Evolutionary conservation across 2,888 invertebrate genomes (phyloP), one percentile per base, ranked within the genome.

Genomic region (Steromphala cineraria): DNA sequence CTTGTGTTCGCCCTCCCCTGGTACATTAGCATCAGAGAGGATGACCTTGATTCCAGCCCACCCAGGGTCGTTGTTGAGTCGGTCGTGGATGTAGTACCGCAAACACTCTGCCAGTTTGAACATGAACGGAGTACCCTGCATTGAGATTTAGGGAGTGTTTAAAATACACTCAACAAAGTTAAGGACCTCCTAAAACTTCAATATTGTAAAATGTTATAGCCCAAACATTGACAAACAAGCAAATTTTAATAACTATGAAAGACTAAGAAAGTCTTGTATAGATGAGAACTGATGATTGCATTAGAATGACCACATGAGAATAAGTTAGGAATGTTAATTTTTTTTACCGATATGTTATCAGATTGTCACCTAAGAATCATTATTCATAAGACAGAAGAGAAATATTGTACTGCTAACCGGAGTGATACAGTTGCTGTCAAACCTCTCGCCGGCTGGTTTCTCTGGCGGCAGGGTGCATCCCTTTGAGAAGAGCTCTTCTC

Each of bases 361-460:
- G n/a, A n/a, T n/a, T n/a, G n/a, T n/a, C n/a, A n/a, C n/a, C n/a
- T n/a, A 46, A 46, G 46, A 13, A 46, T 1, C 13, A 10, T 8
- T 5, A 4, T 13, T 46, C 5, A 46, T 5, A 46, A 5, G 5
- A 13, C 46, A 75, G 24, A 67, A 80, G 67, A n/a, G n/a, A 55
- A 31, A 15, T 19, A n/a, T 31, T 53, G 28, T 21, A 17, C 17
- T 76, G 85, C 92, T 90, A 93, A 95, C 95, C 0, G 99, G 99
- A 0, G 99, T 99, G 91, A 99, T 99, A 92, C 99, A 99, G 94
- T 99, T 99, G 80, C 98, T 98, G 94, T 99, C 99, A 93, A 99
- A 99, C 94, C 99, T 98, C 62, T 97, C 97, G 87, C 96, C 97
- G 90, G 97, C 97, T 0, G 96, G 95, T 94, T 98, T 99, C 91